These are phyloP conservation scores for Drosophila basisetae DNA, from an alignment of 2,888 invertebrate species.

Conservation along the genomic window DNA sequence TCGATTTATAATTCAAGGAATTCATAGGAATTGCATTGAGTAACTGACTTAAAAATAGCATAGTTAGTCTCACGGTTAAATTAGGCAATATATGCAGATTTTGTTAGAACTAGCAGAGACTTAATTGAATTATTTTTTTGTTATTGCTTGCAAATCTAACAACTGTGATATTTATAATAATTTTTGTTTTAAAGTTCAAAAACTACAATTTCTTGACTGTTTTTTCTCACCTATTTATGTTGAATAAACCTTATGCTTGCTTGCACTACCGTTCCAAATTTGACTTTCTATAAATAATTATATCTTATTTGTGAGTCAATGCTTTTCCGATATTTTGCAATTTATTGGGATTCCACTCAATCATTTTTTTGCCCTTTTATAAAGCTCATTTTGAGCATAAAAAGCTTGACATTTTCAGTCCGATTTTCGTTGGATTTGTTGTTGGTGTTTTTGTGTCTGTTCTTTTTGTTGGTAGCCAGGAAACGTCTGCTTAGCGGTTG, in stretches of 20 bases:
- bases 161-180: neutral
- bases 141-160: neutral
- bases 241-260: neutral
- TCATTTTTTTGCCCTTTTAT: neutral
- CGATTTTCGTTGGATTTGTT: neutral
- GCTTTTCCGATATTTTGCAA: neutral
- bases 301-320: neutral
- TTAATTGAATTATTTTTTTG: neutral
- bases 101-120: neutral
- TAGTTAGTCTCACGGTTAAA: neutral
- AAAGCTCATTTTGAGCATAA: neutral
- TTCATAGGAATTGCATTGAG: neutral
- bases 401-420: neutral
- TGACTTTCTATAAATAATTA: neutral
- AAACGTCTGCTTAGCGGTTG: conserved; percentile 74
- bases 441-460: conserved; percentile 1
- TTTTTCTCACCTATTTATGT: neutral
- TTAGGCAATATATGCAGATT: neutral
- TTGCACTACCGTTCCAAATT: neutral
- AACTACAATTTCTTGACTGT: neutral
- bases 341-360: neutral
- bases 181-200: neutral
- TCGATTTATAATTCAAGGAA: conserved; percentile 47
- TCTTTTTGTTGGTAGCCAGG: conserved; percentile 46
- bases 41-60: neutral